phyloP scores from a whole-genome alignment of 2,888 invertebrate genomes.

The Euproctis similis region DNA sequence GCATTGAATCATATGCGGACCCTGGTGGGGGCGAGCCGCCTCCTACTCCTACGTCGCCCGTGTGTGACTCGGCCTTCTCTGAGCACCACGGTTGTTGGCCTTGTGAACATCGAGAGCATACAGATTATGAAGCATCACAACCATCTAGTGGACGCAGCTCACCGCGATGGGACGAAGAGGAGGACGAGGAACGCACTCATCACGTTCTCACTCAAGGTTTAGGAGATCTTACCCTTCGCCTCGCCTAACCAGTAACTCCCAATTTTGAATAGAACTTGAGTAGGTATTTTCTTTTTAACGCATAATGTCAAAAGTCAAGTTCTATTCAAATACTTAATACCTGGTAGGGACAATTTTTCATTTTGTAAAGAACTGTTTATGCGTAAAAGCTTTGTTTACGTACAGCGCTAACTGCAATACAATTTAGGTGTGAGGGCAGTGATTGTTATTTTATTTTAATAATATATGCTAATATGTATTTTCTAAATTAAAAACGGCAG shows the following conservation, averaged over 20 bases:
- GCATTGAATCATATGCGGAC: slow-evolving; percentile 66
- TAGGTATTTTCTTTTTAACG: neutral
- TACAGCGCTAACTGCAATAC: slow-evolving; percentile 52
- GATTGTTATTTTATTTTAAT: slow-evolving; percentile 40
- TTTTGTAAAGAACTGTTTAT: slow-evolving; percentile 29
- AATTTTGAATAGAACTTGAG: slow-evolving; percentile 27
- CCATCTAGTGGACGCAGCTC: slow-evolving; percentile 67
- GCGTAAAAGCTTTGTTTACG: slow-evolving; percentile 31
- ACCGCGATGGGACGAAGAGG: slow-evolving; percentile 66
- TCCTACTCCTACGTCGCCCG: slow-evolving; percentile 65
- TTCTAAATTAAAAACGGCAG: slow-evolving; percentile 34
- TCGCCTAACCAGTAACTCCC: slow-evolving; percentile 25
- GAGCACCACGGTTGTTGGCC: slow-evolving; percentile 70
- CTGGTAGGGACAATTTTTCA: slow-evolving; percentile 30
- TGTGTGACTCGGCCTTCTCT: slow-evolving; percentile 69
- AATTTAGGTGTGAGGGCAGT: slow-evolving; percentile 50
- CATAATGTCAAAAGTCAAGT: slow-evolving; percentile 34
- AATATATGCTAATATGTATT: slow-evolving; percentile 8
- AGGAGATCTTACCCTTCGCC: slow-evolving; percentile 33
- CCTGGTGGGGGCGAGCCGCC: slow-evolving; percentile 67
- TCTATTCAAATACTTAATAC: slow-evolving; percentile 35
- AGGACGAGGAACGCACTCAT: slow-evolving; percentile 56
- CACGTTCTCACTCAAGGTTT: slow-evolving; percentile 66
- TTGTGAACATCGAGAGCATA: slow-evolving; percentile 59
- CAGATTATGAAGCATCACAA: slow-evolving; percentile 52